A percentile compares a stretch with the other conserved stretches of the same genome.
phyloP scores from a whole-genome alignment of 2,113 vertebrate genomes.

The Neomonachus schauinslandi region DNA sequence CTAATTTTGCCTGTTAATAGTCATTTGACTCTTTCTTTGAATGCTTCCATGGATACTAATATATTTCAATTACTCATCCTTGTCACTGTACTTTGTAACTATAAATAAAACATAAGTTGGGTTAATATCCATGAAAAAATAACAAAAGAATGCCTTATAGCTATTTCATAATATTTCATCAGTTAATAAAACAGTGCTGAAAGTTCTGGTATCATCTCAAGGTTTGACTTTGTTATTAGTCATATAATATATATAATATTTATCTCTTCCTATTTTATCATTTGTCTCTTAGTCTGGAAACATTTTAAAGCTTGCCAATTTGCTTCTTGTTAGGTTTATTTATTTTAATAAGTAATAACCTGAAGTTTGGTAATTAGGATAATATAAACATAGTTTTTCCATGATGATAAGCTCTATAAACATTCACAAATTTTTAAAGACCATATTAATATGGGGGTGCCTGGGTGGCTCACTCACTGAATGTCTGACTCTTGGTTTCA shows the following conservation, averaged over 20 bases:
- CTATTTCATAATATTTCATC: neutral
- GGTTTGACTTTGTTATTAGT: neutral
- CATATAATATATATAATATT: neutral
- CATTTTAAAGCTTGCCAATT: conserved; percentile 15
- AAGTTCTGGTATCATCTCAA: neutral
- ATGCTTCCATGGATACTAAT: neutral
- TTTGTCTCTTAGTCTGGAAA: conserved; percentile 31
- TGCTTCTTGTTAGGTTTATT: neutral
- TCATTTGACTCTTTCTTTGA: neutral
- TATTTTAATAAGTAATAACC: conserved; percentile 39
- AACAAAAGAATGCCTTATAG: neutral
- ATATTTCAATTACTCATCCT: neutral
- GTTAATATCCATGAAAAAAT: neutral
- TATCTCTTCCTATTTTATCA: neutral
- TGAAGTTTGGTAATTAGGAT: neutral
- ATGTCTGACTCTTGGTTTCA: neutral
- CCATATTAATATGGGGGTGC: neutral
- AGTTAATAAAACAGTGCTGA: neutral
- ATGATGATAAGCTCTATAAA: neutral
- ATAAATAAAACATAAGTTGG: neutral
- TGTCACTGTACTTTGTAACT: neutral
- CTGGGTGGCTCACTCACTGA: neutral
- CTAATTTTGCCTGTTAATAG: neutral
- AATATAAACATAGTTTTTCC: neutral
- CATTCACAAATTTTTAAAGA: neutral